phyloP scores from a whole-genome alignment of 53 echinoderm and acorn worm genomes.

The Paracentrotus lividus region DNA sequence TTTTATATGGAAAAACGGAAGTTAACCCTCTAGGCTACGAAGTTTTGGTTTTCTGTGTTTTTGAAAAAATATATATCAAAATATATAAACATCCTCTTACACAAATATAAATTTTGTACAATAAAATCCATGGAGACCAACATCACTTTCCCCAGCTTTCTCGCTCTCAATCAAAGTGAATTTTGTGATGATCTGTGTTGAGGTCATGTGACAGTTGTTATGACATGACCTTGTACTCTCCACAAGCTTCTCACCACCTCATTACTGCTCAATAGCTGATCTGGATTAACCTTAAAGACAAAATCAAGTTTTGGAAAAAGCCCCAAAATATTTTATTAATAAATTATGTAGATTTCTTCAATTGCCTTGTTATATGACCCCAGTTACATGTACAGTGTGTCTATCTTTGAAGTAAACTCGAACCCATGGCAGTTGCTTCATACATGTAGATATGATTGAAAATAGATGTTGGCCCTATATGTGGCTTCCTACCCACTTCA shows the following conservation, averaged over 20 bases:
- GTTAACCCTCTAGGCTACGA: no score
- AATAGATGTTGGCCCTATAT: no score
- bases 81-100: background rate
- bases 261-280: background rate
- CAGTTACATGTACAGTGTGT: no score
- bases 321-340: background rate
- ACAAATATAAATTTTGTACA: background rate
- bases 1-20: no score
- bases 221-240: constrained; percentile 46
- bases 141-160: background rate
- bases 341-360: no score
- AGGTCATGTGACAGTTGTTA: constrained; percentile 20
- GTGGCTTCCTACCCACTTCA: no score
- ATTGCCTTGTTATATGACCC: no score
- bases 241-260: constrained; percentile 38
- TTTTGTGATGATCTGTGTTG: background rate
- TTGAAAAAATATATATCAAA: background rate
- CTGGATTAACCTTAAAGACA: no score
- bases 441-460: no score
- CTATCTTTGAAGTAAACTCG: no score
- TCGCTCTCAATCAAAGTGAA: background rate
- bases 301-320: no score
- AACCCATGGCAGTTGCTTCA: no score
- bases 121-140: background rate
- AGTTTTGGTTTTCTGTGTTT: background rate